Percentiles rank a stretch among this genome's conserved stretches.
phyloP scores from a whole-genome alignment of 1,140 invertebrate genomes.

The Rhizoglyphus robini region DNA sequence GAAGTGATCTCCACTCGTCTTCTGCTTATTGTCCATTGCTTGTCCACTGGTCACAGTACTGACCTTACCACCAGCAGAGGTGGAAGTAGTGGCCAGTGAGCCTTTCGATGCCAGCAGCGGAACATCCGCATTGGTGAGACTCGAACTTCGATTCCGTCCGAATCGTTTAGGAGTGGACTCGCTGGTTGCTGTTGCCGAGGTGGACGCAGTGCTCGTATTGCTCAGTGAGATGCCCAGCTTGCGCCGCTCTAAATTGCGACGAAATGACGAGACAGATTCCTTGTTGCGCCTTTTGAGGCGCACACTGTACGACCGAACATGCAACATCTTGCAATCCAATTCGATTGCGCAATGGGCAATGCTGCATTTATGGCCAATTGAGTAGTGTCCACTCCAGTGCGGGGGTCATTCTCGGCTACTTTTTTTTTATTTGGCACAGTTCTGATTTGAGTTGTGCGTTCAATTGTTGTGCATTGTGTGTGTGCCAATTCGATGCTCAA shows the following conservation, averaged over 20 bases:
- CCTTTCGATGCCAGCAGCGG: not conserved
- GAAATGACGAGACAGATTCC: conserved; percentile 26
- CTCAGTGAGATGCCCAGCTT: conserved; percentile 16
- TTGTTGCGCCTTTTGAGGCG: conserved; percentile 25
- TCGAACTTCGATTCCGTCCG: not conserved
- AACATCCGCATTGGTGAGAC: not conserved
- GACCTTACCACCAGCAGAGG: not conserved
- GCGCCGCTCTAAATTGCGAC: conserved; percentile 23
- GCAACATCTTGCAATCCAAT: conserved; percentile 24
- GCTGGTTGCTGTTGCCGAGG: conserved; percentile 2
- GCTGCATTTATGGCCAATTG: too few relatives aligned
- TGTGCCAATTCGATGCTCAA: too few relatives aligned
- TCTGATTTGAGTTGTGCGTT: too few relatives aligned
- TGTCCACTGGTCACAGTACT: too few relatives aligned
- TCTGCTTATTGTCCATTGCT: too few relatives aligned
- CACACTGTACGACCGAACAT: conserved; percentile 27
- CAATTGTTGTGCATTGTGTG: too few relatives aligned
- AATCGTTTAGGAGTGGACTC: not conserved
- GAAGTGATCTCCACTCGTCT: too few relatives aligned
- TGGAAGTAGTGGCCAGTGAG: not conserved
- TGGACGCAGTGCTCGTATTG: conserved; percentile 15
- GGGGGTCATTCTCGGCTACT: too few relatives aligned
- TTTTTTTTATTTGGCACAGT: too few relatives aligned
- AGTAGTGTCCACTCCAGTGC: too few relatives aligned
- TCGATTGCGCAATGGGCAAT: too few relatives aligned